phyloP scores from a whole-genome alignment of 2,888 invertebrate genomes.

The Platycheirus rosarum region DNA sequence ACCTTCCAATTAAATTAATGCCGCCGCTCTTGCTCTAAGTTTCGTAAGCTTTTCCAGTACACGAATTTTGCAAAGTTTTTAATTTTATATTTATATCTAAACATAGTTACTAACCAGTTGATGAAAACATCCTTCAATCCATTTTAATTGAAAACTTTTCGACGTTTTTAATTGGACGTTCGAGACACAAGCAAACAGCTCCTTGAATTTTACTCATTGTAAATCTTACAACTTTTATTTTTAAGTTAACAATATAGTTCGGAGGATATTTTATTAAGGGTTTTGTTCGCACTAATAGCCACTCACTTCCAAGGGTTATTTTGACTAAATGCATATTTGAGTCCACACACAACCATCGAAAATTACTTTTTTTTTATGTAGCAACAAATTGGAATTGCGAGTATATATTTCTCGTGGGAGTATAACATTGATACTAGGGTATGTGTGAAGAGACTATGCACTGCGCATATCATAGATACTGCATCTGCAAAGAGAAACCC shows the following conservation, averaged over 20 bases:
- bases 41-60: background rate
- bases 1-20: too few relatives aligned
- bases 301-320: slow-evolving; percentile 34
- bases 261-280: background rate
- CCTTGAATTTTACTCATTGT: too few relatives aligned
- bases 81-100: background rate
- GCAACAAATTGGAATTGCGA: slow-evolving; percentile 20
- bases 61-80: background rate
- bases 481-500: slow-evolving; percentile 15
- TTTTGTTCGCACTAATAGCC: background rate
- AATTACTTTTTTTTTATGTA: background rate
- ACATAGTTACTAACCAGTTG: background rate
- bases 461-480: slow-evolving; percentile 39
- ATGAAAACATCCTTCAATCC: background rate
- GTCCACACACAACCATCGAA: background rate
- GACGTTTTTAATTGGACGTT: background rate
- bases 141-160: background rate
- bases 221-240: too few relatives aligned
- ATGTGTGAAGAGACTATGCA: slow-evolving; percentile 41
- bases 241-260: background rate
- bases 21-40: too few relatives aligned
- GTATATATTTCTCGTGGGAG: too few relatives aligned
- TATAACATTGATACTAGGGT: too few relatives aligned
- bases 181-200: background rate
- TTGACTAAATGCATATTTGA: slow-evolving; percentile 16